Evolutionary conservation across 2,113 vertebrate species (phyloP).

Genomic region (Pangasianodon hypophthalmus): DNA sequence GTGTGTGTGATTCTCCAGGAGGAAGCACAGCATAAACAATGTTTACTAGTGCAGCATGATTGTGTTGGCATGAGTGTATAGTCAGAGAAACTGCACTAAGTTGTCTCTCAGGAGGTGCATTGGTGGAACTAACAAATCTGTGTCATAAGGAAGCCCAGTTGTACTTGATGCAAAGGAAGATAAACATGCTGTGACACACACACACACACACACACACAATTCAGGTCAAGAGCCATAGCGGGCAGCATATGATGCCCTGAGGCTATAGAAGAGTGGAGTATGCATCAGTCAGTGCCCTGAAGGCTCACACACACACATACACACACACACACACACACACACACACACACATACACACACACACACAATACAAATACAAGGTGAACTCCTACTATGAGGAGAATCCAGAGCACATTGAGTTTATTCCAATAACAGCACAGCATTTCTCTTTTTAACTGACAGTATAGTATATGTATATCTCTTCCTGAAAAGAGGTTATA

Average conservation of each 20-base stretch:
- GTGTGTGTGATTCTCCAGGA: slow-evolving; percentile 27
- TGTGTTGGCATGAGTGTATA: slow-evolving; percentile 1
- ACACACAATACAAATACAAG: slow-evolving; percentile 58
- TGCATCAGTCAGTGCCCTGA: slow-evolving; percentile 62
- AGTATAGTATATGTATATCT: not conserved
- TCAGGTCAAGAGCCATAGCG: slow-evolving; percentile 59
- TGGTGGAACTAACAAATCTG: slow-evolving; percentile 25
- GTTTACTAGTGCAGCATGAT: not conserved
- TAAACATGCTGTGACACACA: slow-evolving; percentile 23
- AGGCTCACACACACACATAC: slow-evolving; percentile 49
- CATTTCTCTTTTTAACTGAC: not conserved
- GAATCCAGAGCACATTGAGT: slow-evolving; percentile 5
- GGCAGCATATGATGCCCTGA: slow-evolving; percentile 67
- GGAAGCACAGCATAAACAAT: slow-evolving; percentile 12
- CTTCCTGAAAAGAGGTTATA: not conserved
- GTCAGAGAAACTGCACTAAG: slow-evolving; percentile 20
- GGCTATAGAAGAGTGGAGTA: slow-evolving; percentile 62
- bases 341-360: not conserved
- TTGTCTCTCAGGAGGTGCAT: slow-evolving; percentile 17
- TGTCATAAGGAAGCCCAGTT: slow-evolving; percentile 17
- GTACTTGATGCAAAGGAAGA: slow-evolving; percentile 32
- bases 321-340: slow-evolving; percentile 28
- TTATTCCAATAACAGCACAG: slow-evolving; percentile 19
- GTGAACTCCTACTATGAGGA: slow-evolving; percentile 44
- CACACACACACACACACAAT: slow-evolving; percentile 33